Base-by-base conservation (phyloP, 2,888 invertebrate genomes). In the Aradus depressus region DNA sequence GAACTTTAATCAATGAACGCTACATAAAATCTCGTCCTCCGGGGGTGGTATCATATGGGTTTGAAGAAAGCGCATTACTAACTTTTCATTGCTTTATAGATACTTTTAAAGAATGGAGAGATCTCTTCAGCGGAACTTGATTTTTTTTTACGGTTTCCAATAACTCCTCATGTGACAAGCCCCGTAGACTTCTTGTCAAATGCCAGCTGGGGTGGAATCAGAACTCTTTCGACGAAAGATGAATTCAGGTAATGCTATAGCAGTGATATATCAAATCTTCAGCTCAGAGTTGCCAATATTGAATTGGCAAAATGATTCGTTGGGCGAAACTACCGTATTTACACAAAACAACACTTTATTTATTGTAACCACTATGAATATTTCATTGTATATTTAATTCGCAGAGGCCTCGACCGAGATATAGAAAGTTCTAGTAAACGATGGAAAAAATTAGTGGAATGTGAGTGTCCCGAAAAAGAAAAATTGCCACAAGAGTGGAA, bases 401-500 rank as follows among this genome's bases (percentile, higher is more conserved):
- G 19, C 64, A 74, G 88, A 58, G 93, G 95, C 68, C 72, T 96
- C 53, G 95, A 96, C 66, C 76, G 93, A 55, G 95, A 96, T 66
- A 93, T 96, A 60, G 95, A 96, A 70, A 90, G 85, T 3, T 91
- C 92, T 1, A 84, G 89, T n/a, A 96, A 95, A 66, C 76, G 93
- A 51, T 96, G 96, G 96, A 93, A 93, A 68, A 95, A 95, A 69
- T 80, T 95, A 62, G 87, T 95, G 1, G 96, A 96, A 70, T 83
- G 86, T 61, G 95, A 96, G 65, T 83, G 85, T 63, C 93, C 96
- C 1, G 96, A 96, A 68, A 81, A 88, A 59, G 95, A 96, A 65
- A 95, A 93, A 67, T 89, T 96, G 67, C 96, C 96, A 0, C 93
- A 93, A 68, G 96, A 96, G 70, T 96, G 95, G 95, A 96, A 96